Percentiles rank a stretch among this genome's conserved stretches.
These are phyloP conservation scores for Caenorhabditis sp. DNA, from an alignment of 2,888 invertebrate genomes.

Conservation along the genomic window DNA sequence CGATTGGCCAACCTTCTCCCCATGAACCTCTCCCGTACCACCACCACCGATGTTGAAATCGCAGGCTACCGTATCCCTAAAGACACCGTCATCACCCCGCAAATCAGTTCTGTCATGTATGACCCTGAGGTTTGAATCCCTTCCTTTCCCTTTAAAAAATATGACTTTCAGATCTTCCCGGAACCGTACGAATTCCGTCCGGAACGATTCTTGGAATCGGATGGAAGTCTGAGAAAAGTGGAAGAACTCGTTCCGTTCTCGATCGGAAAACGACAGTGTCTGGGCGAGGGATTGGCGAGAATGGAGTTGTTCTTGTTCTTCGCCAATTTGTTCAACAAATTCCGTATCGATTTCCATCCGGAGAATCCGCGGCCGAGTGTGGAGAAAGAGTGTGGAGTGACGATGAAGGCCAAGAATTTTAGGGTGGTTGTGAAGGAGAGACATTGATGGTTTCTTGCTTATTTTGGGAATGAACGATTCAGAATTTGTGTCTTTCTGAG, in stretches of 20 bases:
- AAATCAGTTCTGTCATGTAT: conserved; percentile 67
- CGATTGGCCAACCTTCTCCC: conserved; percentile 68
- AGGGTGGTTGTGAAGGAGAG: conserved; percentile 44
- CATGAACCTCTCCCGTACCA: conserved; percentile 62
- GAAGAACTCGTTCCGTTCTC: too few species aligned
- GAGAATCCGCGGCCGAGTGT: conserved; percentile 38
- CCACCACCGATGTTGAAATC: conserved; percentile 52
- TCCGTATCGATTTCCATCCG: conserved; percentile 42
- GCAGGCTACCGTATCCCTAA: conserved; percentile 53
- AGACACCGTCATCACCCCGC: conserved; percentile 61
- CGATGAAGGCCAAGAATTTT: conserved; percentile 59
- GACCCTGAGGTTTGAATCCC: conserved; percentile 56
- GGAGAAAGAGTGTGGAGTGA: conserved; percentile 55
- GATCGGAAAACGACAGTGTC: too few species aligned
- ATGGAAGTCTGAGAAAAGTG: too few species aligned
- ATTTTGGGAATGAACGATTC: too few species aligned
- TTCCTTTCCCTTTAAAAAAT: not conserved
- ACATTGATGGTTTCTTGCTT: conserved; percentile 8
- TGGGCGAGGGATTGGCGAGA: conserved; percentile 54
- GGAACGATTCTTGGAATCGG: too few species aligned
- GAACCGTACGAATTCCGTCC: conserved; percentile 42
- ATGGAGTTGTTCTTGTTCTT: conserved; percentile 70
- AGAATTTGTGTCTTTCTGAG: too few species aligned
- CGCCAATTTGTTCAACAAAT: conserved; percentile 67
- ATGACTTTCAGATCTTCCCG: conserved; percentile 61